Evolutionary conservation across 1,140 invertebrate species (phyloP), one percentile per base, ranked within the genome.

Genomic region (Anadara kagoshimensis): DNA sequence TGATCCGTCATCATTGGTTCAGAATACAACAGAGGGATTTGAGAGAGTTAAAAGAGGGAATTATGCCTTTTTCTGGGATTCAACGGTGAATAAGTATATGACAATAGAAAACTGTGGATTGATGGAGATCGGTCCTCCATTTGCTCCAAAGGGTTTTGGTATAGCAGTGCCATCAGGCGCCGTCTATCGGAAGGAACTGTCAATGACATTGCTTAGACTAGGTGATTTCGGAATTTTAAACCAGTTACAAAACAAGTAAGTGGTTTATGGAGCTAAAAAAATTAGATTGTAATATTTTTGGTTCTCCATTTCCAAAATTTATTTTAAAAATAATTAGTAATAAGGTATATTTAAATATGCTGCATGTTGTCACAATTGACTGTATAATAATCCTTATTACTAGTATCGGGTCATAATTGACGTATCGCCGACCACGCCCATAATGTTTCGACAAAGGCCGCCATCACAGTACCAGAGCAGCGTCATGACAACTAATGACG

Each of bases 141-240:
- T 79, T 63, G 75, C 73, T 44, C 69, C 58, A n/a, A 78, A 76
- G 44, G 70, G 69, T 5, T 79, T 71, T 54, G 67, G 74, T 12
- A 68, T 75, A 65, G 65, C 54, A 14, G 18, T 76, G 14, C 71
- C 69, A 8, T 62, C 64, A 92, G 93, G 93, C 61, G 97, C 95
- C 22, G 94, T 94, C 0, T 98, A 96, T 95, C 90, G 96, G 41
- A 96, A 98, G 88, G 96, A 96, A 89, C 94, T 98, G 80, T 97
- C 96, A 0, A 89, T 97, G 63, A 95, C 95, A 2, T 97, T 98
- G 80, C 90, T 98, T 44, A 95, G 97, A 82, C 92, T 97, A 0
- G 95, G 97, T 86, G 96, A 97, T 88, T 96, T 96, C 84, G 96
- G 96, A 11, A 94, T 96, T 80, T 90, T 98, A 79, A 93, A 94